Base-by-base conservation (phyloP, 2,797 vertebrate species). In the Ibycter americanus region DNA sequence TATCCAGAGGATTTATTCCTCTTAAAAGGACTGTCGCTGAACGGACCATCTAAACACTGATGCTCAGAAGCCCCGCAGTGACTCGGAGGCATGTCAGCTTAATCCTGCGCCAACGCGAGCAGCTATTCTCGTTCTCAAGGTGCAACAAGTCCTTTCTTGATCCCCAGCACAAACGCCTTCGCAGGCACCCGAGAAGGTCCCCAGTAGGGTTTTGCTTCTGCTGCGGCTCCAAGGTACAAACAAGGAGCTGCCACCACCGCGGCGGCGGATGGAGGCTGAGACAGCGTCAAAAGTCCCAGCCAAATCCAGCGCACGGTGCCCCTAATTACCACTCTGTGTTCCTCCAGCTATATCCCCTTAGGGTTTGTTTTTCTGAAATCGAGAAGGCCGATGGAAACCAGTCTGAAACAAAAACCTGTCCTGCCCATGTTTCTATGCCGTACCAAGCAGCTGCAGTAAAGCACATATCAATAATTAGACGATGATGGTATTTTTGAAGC, bases 351-450 rank as follows among this genome's bases (percentile, higher is more conserved):
- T 17, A 82, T 31, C 31, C 84, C 72, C 42, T 36, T 17, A n/a
- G 56, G 81, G 56, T 44, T 94, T 90, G 36, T 63, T 92, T 92
- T 54, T 25, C 82, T 56, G 67, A 92, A 87, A 85, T 40, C 4
- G 1, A 79, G 81, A 81, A 80, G 89, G 58, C 36, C 2, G 10
- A 12, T 21, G 16, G 62, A 66, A 93, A 84, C 27, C 34, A 42
- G 16, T 15, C 23, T 61, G 66, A 84, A 93, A 73, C 38, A 79
- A 63, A 91, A n/a, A 15, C 36, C 29, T 6, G 22, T 51, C 52
- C 63, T 74, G 55, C 38, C 36, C 14, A 1, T 4, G 2, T 31
- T 84, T 61, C 83, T 87, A 22, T 16, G 21, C 59, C 3, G 1
- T 10, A 52, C 6, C 4, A 11, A 59, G 42, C 14, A 56, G 85